Conservation (phyloP, 2,888 invertebrate species). For the Coremacera marginata region DNA sequence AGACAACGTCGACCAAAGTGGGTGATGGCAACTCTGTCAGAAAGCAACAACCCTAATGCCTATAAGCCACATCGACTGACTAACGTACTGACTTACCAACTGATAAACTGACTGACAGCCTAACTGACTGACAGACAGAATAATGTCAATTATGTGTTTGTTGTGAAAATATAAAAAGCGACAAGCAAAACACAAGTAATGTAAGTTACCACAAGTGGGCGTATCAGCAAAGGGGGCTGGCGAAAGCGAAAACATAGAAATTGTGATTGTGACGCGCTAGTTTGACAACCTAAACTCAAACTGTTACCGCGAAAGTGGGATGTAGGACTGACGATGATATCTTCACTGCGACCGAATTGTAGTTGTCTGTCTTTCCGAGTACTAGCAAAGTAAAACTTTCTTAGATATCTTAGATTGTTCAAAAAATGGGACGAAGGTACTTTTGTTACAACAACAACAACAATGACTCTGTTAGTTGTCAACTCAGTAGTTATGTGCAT, state of each 20-base stretch:
- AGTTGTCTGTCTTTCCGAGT: too few relatives aligned
- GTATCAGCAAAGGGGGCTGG: too few relatives aligned
- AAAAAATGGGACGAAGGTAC: background rate
- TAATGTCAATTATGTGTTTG: conserved; percentile 27
- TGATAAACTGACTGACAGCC: background rate
- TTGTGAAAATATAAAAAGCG: background rate
- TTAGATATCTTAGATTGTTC: background rate
- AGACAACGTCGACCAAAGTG: background rate
- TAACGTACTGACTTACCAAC: background rate
- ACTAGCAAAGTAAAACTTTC: too few relatives aligned
- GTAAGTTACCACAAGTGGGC: too few relatives aligned
- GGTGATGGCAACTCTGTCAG: background rate
- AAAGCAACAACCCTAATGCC: background rate
- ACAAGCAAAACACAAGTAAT: background rate
- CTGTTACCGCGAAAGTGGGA: background rate
- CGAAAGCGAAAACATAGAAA: too few relatives aligned
- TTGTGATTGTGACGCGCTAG: too few relatives aligned
- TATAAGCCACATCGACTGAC: background rate
- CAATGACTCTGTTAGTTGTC: too few relatives aligned
- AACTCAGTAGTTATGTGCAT: too few relatives aligned
- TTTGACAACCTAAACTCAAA: background rate
- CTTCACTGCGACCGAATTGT: background rate
- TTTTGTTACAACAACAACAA: background rate
- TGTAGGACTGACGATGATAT: background rate
- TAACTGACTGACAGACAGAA: conserved; percentile 7